Base-by-base conservation (phyloP, 2,113 vertebrate genomes). In the Irena cyanogastra region DNA sequence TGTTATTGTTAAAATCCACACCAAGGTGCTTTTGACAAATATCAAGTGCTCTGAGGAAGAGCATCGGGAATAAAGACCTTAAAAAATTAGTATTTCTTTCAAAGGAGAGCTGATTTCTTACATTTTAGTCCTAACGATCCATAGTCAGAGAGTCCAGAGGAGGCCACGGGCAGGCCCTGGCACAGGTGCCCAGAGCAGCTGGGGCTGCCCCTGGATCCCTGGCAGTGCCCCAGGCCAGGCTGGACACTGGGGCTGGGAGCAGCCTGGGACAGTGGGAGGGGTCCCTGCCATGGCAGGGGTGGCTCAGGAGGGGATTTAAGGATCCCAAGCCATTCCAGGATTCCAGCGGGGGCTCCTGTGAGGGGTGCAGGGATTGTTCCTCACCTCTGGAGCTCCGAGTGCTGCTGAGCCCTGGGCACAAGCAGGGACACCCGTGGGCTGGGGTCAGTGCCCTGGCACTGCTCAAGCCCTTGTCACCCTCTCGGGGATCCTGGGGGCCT, bases 391-490 rank as follows among this genome's bases (percentile, higher is more conserved):
- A 41, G 42, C 14, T 7, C 28, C 10, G 24, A 1, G 1, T 0
- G 41, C 37, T n/a, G 83, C 76, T 18, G 74, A 92, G 91, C 42
- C 52, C 42, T 14, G 2, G 37, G 33, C 69, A 5, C 4, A 1
- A 1, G 10, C 39, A 1, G 24, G 60, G 72, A 17, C 24, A 4
- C 4, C 56, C 61, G 1, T 54, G 18, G n/a, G 0, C 4, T 20
- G 71, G 42, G 47, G 31, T n/a, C 37, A 7, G 7, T n/a, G n/a
- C n/a, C n/a, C n/a, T n/a, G 70, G 80, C 1, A 1, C 6, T 30
- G 41, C 61, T 22, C 9, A 5, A 90, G 26, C 12, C 50, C 65
- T 41, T 60, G 37, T 6, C 57, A 2, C 54, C 66, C 14, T 0
- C 7, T 0, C n/a, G 23, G 77, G 5, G 30, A 30, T 17, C 35